Evolutionary conservation across 2,888 invertebrate species (phyloP), one percentile per base, ranked within the genome.

Genomic region (Andrena marginata): DNA sequence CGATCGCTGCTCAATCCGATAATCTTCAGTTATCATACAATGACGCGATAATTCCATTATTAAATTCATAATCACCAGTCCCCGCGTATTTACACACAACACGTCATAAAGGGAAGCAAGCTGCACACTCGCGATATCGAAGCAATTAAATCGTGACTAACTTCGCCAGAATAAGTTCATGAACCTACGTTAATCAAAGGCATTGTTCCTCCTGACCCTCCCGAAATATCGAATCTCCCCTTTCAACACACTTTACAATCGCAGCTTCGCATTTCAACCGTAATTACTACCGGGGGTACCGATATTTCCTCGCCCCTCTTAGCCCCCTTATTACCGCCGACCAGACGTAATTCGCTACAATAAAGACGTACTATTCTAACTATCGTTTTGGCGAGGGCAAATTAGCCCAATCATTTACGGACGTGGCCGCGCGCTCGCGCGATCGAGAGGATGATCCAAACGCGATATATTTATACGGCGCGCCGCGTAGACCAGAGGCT

Each of bases 381-480:
- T 35, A 63, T 42, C 54, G 23, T 48, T 16, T 64, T 7, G 31
- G 20, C 56, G 29, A 33, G 42, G 6, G 42, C 62, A 81, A 73
- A 76, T 84, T 70, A 51, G 62, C 63, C 67, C 48, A 56, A 73
- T 59, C 51, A 42, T 56, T 29, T 70, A 16, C 31, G 69, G 8
- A 51, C 23, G 35, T 13, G 23, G 26, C 29, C 62, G 29, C 31
- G 60, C 23, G 33, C 59, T 49, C 60, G 5, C 42, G 42, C 62
- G 77, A 86, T 86, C 71, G 68, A 85, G 86, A 86, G 80, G 80
- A 74, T 85, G 85, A 87, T 78, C 77, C 67, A 65, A 80, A 80
- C 72, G 75, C 71, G 83, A 84, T 87, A 77, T 87, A 87, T 84
- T 84, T 87, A 87, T 80, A 86, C 74, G 68, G 75, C 74, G 72